phyloP scores from a whole-genome alignment of 2,888 invertebrate genomes.

The Drosophila mimetica region DNA sequence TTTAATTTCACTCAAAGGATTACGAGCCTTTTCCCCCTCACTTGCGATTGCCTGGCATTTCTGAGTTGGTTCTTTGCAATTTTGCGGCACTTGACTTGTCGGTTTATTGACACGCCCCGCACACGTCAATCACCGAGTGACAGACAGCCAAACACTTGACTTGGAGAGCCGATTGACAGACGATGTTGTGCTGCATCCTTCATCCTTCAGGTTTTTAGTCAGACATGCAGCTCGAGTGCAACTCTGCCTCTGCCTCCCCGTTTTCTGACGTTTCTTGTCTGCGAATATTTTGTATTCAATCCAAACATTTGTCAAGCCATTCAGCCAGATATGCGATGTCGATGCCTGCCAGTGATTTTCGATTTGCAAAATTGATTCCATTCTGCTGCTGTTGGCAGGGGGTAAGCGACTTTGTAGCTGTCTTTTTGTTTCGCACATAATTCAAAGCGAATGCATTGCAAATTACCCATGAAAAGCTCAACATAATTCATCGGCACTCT shows the following conservation, averaged over 20 bases:
- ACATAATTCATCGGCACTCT: constrained; percentile 17
- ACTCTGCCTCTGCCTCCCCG: neutral
- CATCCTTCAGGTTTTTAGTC: constrained; percentile 25
- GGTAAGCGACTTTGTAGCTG: constrained; percentile 1
- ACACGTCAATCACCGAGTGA: constrained; percentile 47
- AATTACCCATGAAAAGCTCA: constrained; percentile 28
- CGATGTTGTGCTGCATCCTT: constrained; percentile 23
- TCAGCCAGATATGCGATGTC: constrained; percentile 34
- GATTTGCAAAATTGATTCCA: constrained; percentile 39
- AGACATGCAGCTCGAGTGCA: constrained; percentile 41
- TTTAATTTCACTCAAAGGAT: constrained; percentile 19
- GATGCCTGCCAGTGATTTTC: constrained; percentile 15
- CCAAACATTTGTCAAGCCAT: constrained; percentile 46
- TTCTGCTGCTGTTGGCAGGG: constrained; percentile 6
- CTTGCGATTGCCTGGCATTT: constrained; percentile 21
- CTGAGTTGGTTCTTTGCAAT: constrained; percentile 33
- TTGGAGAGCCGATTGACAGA: constrained; percentile 41
- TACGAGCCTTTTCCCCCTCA: constrained; percentile 1
- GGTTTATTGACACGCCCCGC: constrained; percentile 56
- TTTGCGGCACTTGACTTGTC: constrained; percentile 50
- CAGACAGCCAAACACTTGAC: constrained; percentile 48
- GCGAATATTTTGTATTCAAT: constrained; percentile 37
- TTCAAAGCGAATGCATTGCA: constrained; percentile 17
- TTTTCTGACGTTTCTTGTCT: neutral
- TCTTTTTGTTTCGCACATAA: constrained; percentile 13